Evolutionary conservation across 2,797 vertebrate genomes (phyloP), one percentile per base, ranked within the genome.

Genomic region (Hybognathus amarus): DNA sequence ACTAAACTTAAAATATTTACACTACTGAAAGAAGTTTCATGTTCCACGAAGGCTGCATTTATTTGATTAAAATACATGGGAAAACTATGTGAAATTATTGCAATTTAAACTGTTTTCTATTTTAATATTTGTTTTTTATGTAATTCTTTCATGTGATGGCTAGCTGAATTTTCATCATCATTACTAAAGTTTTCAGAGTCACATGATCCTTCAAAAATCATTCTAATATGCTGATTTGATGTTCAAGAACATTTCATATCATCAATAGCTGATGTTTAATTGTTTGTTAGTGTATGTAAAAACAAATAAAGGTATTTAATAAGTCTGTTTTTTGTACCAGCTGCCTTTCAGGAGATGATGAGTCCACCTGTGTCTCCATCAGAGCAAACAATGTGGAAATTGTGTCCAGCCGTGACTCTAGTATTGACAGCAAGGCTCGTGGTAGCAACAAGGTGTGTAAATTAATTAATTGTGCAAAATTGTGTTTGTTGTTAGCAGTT

Each of bases 351-450:
- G 98, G 98, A 75, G 97, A 98, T 12, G 97, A 99, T 89, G 95
- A 95, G 36, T 98, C 97, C 36, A 97, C 96, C 18, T 97, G 95
- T 56, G 89, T 97, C 80, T 94, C 97, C 88, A 98, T 99, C 89
- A 95, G 94, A 33, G 96, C 96, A 66, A 96, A 93, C 88, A 96
- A 96, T 47, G 97, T 99, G 85, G 98, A 99, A 92, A 97, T 99
- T 69, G 96, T 99, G 82, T 97, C 98, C 10, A 99, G 97, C 92
- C 96, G 95, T 90, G 97, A 98, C 89, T 99, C 98, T 2, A 97
- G 96, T 92, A 99, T 99, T 90, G 97, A 95, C 86, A 99, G 97
- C 91, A 98, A 99, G 90, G 97, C 98, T 76, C 92, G 95, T 75
- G 98, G 98, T 36, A 99, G 98, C 93, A 99, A 96, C 93, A 98